Evolutionary conservation across 2,797 vertebrate species (phyloP).

Genomic region (Pygocentrus nattereri): DNA sequence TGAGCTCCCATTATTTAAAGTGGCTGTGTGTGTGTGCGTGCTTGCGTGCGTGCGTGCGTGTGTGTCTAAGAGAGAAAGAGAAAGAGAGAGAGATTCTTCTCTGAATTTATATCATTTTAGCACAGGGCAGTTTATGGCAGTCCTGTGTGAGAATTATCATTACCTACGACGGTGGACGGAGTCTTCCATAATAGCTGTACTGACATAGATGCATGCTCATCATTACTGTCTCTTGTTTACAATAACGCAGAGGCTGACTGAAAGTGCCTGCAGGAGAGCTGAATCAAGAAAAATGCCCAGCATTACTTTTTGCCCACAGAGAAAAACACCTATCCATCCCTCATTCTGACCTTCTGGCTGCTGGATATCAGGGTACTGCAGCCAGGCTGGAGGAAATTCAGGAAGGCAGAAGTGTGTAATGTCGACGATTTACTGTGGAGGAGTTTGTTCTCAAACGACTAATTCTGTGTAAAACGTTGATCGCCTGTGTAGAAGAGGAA

Average conservation of each 20-base stretch:
- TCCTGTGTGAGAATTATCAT: conserved; percentile 8
- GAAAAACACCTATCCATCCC: conserved; percentile 43
- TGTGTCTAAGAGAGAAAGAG: conserved; percentile 3
- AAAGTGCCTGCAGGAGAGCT: conserved; percentile 38
- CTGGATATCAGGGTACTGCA: conserved; percentile 29
- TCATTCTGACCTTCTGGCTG: conserved; percentile 20
- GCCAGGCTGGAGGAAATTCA: background rate
- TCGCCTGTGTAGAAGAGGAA: no score
- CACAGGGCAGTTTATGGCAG: background rate
- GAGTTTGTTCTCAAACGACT: no score
- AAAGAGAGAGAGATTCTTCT: background rate
- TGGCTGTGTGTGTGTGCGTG: conserved; percentile 16
- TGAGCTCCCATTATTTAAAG: conserved; percentile 64
- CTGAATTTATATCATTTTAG: conserved; percentile 25
- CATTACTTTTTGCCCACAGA: conserved; percentile 46
- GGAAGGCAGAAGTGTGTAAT: no score
- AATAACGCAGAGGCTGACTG: conserved; percentile 18
- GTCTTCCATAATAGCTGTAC: conserved; percentile 30
- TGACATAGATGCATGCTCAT: conserved; percentile 62
- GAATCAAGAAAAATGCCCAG: conserved; percentile 56
- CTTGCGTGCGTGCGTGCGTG: conserved; percentile 14
- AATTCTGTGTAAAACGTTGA: no score
- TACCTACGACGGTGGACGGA: conserved; percentile 16
- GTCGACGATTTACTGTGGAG: background rate
- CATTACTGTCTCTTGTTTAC: conserved; percentile 57